Base-by-base conservation (phyloP, 2,888 invertebrate species). In the Pyrrhia umbra region DNA sequence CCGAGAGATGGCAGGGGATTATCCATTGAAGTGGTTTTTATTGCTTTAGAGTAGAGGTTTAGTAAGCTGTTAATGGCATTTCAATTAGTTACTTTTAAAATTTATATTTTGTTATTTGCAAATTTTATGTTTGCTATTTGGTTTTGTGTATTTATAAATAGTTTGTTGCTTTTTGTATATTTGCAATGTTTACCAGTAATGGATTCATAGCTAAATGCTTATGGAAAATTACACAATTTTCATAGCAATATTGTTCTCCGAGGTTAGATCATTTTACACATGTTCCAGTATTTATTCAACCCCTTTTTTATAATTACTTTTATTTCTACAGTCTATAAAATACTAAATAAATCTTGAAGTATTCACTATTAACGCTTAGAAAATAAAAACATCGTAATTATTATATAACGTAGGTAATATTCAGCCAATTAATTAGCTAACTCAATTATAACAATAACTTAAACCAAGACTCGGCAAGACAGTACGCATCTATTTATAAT, bases 401-500 rank as follows among this genome's bases (percentile, higher is more conserved):
- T n/a, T n/a, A n/a, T n/a, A 15, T 16, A 39, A 39, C n/a, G 9
- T 6, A 39, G n/a, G n/a, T 13, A 18, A 18, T 20, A 20, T 5
- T 2, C n/a, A 23, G 20, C 1, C 6, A 25, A 16, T 18, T 21
- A 43, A 37, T 46, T 18, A 18, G 20, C 15, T 16, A 30, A 30
- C 13, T 13, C 30, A 15, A 30, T 8, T 30, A 15, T 37, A 51
- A 25, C n/a, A 61, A 25, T 25, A 42, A 58, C 37, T 43, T 6
- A 47, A 55, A 55, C 15, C 10, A 23, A 15, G 6, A 34, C 23
- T 8, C 57, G 21, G 27, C 10, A 64, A 60, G 60, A 62, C 64
- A 65, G 63, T 51, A 71, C 62, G 77, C 75, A 79, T 80, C 77
- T 82, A 82, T 76, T 81, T 80, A 75, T 82, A 84, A 82, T 81